Percentiles rank a stretch among this genome's conserved stretches.
phyloP scores from a whole-genome alignment of 2,113 vertebrate genomes.

The Pungitius pungitius region DNA sequence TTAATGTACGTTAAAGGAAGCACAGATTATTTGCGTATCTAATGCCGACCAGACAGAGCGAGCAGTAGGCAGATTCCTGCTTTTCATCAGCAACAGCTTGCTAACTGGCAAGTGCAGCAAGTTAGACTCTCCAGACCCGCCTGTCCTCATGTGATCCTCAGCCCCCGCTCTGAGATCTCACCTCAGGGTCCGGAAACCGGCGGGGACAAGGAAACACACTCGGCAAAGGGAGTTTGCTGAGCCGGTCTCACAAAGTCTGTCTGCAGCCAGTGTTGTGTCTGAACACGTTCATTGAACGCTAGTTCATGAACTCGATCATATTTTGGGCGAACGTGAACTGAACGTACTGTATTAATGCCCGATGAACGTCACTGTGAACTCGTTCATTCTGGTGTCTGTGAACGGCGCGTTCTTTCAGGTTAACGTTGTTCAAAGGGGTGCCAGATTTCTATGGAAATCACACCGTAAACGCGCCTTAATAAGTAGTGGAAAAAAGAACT shows the following conservation, averaged over 20 bases:
- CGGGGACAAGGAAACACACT: slow-evolving; percentile 50
- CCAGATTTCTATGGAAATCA: too few species aligned
- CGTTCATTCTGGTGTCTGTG: too few species aligned
- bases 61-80: slow-evolving; percentile 39
- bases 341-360: too few species aligned
- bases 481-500: too few species aligned
- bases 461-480: too few species aligned
- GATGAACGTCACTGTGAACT: too few species aligned
- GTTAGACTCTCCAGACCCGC: slow-evolving; percentile 47
- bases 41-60: slow-evolving; percentile 37
- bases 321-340: too few species aligned
- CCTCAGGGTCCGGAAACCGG: slow-evolving; percentile 59
- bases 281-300: too few species aligned
- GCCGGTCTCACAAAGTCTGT: slow-evolving; percentile 25
- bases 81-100: slow-evolving; percentile 61
- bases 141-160: slow-evolving; percentile 55
- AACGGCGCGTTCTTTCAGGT: too few species aligned
- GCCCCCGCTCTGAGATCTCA: slow-evolving; percentile 49
- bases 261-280: too few species aligned
- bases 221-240: slow-evolving; percentile 39
- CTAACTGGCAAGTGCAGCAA: slow-evolving; percentile 37
- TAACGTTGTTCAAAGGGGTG: too few species aligned
- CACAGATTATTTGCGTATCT: slow-evolving; percentile 30
- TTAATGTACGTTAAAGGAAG: slow-evolving; percentile 6
- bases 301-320: too few species aligned